These are phyloP conservation scores for Bombus pyrosoma DNA, from an alignment of 1,140 invertebrate genomes.

Conservation along the genomic window DNA sequence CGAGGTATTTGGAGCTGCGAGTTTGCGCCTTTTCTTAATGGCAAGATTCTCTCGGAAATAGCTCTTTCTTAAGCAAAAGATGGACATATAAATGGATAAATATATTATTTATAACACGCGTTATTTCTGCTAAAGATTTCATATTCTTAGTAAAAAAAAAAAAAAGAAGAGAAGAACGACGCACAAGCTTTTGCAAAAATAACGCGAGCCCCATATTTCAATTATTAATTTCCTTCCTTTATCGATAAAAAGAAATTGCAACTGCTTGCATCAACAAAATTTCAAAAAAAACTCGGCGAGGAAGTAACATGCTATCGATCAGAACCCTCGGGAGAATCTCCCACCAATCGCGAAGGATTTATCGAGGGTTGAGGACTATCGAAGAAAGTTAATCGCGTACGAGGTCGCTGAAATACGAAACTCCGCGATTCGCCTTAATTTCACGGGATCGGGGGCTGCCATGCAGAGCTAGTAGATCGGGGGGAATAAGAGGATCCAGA, in stretches of 20 bases:
- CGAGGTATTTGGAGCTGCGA: too few species aligned
- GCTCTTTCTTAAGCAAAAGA: neutral
- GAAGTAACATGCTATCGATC: neutral
- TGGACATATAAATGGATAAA: neutral
- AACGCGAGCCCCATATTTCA: neutral
- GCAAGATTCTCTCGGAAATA: neutral
- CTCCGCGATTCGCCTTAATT: conserved; percentile 69
- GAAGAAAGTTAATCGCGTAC: conserved; percentile 38
- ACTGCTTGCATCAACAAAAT: too few species aligned
- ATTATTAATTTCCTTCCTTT: neutral
- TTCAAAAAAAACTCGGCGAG: neutral
- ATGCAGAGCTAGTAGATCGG: neutral
- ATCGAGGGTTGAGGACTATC: conserved; percentile 12
- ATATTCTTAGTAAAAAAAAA: too few species aligned
- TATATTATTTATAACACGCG: too few species aligned
- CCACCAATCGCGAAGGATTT: conserved; percentile 37
- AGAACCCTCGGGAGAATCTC: neutral
- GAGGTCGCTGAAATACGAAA: conserved; percentile 62
- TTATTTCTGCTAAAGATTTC: too few species aligned
- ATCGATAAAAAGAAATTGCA: too few species aligned
- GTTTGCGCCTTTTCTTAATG: neutral
- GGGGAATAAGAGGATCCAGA: conserved; percentile 23
- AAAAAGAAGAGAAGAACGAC: too few species aligned
- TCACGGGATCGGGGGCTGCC: conserved; percentile 37
- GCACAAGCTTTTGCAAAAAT: too few species aligned